These are phyloP conservation scores for Chrysopilus asiliformis DNA, from an alignment of 2,888 invertebrate genomes.

Conservation along the genomic window DNA sequence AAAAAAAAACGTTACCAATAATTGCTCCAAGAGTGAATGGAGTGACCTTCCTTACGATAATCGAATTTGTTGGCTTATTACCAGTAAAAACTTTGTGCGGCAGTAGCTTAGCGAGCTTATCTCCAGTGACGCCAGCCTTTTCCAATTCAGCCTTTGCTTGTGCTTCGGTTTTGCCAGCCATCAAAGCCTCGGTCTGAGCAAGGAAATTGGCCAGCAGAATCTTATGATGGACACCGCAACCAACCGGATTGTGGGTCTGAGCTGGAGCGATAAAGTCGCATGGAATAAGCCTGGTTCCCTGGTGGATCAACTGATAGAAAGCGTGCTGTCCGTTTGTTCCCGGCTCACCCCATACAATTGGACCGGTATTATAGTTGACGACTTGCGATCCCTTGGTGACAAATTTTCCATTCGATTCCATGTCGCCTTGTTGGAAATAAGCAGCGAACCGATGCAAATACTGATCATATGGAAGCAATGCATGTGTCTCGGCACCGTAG, in stretches of 20 bases:
- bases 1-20: slow-evolving; percentile 52
- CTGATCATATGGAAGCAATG: slow-evolving; percentile 95
- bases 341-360: slow-evolving; percentile 68
- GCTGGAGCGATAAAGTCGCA: slow-evolving; percentile 95
- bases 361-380: slow-evolving; percentile 33
- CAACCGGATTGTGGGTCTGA: slow-evolving; percentile 77
- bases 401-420: slow-evolving; percentile 99
- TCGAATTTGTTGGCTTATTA: slow-evolving; percentile 94
- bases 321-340: slow-evolving; percentile 99
- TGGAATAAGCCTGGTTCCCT: slow-evolving; percentile 69
- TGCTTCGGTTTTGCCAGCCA: slow-evolving; percentile 53
- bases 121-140: slow-evolving; percentile 60
- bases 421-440: slow-evolving; percentile 99
- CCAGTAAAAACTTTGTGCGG: slow-evolving; percentile 96
- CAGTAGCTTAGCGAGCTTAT: slow-evolving; percentile 62
- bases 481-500: slow-evolving; percentile 89
- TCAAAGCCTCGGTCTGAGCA: slow-evolving; percentile 96
- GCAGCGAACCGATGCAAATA: slow-evolving; percentile 97
- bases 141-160: slow-evolving; percentile 64
- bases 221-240: slow-evolving; percentile 75
- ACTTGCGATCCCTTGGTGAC: slow-evolving; percentile 57
- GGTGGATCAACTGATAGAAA: slow-evolving; percentile 98
- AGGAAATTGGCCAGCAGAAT: slow-evolving; percentile 93
- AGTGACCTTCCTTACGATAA: slow-evolving; percentile 78
- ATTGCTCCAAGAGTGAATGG: slow-evolving; percentile 89